Base-by-base conservation (phyloP, 1,140 invertebrate genomes). In the Leptinotarsa texana region DNA sequence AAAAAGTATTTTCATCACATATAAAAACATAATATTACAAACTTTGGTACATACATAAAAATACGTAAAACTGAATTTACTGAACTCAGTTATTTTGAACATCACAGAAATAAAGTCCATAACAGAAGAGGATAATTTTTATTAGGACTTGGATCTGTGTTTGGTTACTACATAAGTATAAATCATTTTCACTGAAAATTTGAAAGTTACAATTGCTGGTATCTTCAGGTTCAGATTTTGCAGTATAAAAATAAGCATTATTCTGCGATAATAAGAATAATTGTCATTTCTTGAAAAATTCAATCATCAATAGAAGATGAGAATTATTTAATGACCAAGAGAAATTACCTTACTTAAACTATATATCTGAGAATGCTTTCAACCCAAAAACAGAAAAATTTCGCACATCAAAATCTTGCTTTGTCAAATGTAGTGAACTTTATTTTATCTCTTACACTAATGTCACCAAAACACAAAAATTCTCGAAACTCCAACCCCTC, bases 21-120 rank as follows among this genome's bases (percentile, higher is more conserved):
- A 61, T 57, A 57, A 57, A 71, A 71, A 71, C 49, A 61, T 27
- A 18, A 57, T 18, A 57, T 21, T 71, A 71, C 33, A 71, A 69
- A 71, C 69, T 71, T 71, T 71, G 69, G 69, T 71, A 71, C 48
- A 51, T 71, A 71, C 18, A 71, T 57, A 27, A 62, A 62, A 71
- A 57, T 57, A 57, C 51, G 13, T 57, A n/a, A 57, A 57, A 57
- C 51, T 57, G 51, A 67, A 67, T 67, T 67, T n/a, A 15, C 15
- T 67, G 13, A 27, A 67, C 15, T 24, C 22, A 67, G 65, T 42
- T 24, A 24, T 24, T 57, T 22, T 65, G 27, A 24, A 33, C 27
- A 67, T 67, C 65, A 67, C 65, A 67, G 27, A 27, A 67, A 27
- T 67, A 67, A 22, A 24, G 42, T 24, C 65, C 65, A 67, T 22